Evolutionary conservation across 2,888 invertebrate genomes (phyloP), one percentile per base, ranked within the genome.

Genomic region (Atherix ibis): DNA sequence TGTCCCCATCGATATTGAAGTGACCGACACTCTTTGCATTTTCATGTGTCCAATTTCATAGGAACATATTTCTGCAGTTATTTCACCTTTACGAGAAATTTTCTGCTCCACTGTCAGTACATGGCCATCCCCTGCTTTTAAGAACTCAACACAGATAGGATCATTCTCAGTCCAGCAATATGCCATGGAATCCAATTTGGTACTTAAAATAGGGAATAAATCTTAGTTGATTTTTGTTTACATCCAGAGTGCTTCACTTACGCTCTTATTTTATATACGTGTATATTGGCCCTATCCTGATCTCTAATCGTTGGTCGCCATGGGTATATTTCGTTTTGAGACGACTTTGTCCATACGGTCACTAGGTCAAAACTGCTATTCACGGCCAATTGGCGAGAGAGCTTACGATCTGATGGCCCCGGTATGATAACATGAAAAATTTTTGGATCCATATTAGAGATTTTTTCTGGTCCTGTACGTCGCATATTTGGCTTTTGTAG

Each of bases 141-240:
- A 77, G 48, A 89, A 75, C 45, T 76, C 72, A 18, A 85, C 80
- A 51, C 73, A 72, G n/a, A 89, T 58, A 1, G 88, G 87, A 62
- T 89, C 89, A 56, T 80, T 81, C 55, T 91, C 88, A 22, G 89
- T 77, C 60, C 83, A 78, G 48, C 81, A 79, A 50, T 79, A 85
- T 31, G 83, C 79, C 36, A 80, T 55, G 25, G 88, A 65, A 46
- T 78, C 78, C 39, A 85, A 66, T 50, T 79, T 77, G 40, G 67
- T 66, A 12, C 80, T 79, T 62, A 41, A 48, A 49, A 45, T 49
- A 47, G 47, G 40, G 43, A 40, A 29, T 16, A 24, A 32, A 26
- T 9, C 32, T 41, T 31, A 34, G 33, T 31, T 31, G 35, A 22
- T 22, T 22, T 6, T 6, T 6, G 10, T 8, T 22, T 8, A 22